Evolutionary conservation across 2,797 vertebrate species (phyloP).

Genomic region (Mus minutoides): DNA sequence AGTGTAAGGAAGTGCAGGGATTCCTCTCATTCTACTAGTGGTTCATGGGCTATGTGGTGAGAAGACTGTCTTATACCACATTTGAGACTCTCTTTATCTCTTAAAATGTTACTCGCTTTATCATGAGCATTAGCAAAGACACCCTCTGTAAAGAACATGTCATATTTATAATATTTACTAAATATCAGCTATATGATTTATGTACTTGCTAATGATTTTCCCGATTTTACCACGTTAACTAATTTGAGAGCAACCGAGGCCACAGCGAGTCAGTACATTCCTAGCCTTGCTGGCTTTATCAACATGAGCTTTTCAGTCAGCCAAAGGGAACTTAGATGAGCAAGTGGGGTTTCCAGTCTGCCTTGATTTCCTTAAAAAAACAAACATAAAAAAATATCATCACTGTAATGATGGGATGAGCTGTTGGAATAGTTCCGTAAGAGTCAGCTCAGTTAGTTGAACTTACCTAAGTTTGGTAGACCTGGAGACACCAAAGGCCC

Average conservation of each 20-base stretch:
- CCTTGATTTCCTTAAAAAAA: constrained; percentile 13
- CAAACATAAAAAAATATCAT: too few relatives aligned
- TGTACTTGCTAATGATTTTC: background rate
- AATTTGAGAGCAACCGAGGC: background rate
- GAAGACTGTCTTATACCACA: background rate
- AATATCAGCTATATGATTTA: background rate
- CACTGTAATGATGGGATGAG: background rate
- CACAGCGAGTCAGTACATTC: background rate
- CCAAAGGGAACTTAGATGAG: background rate
- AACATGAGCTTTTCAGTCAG: background rate
- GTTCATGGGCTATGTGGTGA: background rate
- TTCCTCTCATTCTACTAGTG: background rate
- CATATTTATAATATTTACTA: background rate
- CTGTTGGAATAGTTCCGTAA: background rate
- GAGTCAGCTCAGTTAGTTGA: background rate
- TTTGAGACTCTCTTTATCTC: background rate
- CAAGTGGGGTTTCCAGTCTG: background rate
- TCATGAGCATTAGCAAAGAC: background rate
- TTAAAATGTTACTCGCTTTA: background rate
- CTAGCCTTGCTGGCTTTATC: background rate
- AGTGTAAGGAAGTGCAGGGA: background rate
- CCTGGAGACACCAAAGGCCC: background rate
- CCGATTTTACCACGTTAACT: background rate
- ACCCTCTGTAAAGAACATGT: background rate
- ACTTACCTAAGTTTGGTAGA: background rate